These are phyloP conservation scores for Polydrusus tereticollis DNA, from an alignment of 2,888 invertebrate species.

Conservation along the genomic window DNA sequence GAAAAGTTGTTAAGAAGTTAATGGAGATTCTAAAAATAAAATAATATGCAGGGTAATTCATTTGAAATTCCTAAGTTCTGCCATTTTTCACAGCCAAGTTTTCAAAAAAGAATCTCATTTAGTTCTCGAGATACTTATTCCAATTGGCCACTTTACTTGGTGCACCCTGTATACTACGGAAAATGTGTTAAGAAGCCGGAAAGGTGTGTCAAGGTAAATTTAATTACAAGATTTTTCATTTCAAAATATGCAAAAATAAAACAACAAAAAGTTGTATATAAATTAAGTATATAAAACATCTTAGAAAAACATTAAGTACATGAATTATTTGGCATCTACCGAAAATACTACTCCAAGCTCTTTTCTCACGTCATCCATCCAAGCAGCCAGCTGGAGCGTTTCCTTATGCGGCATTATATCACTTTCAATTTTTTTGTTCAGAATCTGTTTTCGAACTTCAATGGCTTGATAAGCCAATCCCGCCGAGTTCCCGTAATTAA, in stretches of 20 bases:
- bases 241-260: background rate
- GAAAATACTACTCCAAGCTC: slow-evolving; percentile 48
- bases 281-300: background rate
- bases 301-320: background rate
- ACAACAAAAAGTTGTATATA: background rate
- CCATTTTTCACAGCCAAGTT: no score
- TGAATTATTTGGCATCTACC: slow-evolving; percentile 23
- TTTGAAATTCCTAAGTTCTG: no score
- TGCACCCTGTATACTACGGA: no score
- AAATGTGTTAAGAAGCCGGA: no score
- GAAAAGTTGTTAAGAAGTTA: no score
- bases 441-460: slow-evolving; percentile 81
- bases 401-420: slow-evolving; percentile 41
- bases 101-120: no score
- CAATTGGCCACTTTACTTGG: no score
- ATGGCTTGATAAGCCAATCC: slow-evolving; percentile 84
- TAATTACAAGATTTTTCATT: background rate
- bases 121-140: no score
- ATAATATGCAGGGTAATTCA: no score
- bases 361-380: slow-evolving; percentile 48
- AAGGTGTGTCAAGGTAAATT: no score
- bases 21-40: no score
- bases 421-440: slow-evolving; percentile 68
- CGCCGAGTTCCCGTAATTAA: slow-evolving; percentile 73
- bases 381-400: slow-evolving; percentile 45